A percentile compares a stretch with the other conserved stretches of the same genome.
These are phyloP conservation scores for Tuberolachnus salignus DNA, from an alignment of 2,888 invertebrate species.

Conservation along the genomic window DNA sequence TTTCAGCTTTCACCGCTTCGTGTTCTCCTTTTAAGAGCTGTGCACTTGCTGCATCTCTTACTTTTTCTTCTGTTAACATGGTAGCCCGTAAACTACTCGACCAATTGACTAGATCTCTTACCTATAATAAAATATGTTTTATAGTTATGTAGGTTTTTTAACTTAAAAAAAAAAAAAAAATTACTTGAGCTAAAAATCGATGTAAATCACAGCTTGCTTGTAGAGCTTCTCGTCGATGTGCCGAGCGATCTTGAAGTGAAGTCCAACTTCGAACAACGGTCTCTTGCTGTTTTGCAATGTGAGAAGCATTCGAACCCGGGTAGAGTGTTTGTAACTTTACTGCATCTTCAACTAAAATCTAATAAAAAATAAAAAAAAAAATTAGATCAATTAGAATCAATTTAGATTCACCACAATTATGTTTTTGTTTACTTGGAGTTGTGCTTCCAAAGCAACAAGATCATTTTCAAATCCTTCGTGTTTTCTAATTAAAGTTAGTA, in stretches of 20 bases:
- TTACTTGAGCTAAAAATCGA: constrained; percentile 80
- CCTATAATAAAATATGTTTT: constrained; percentile 63
- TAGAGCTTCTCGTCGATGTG: constrained; percentile 78
- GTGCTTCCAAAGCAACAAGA: constrained; percentile 87
- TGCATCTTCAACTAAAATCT: constrained; percentile 91
- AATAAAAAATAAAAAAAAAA: constrained; percentile 58
- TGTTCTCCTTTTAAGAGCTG: constrained; percentile 83
- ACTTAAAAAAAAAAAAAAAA: constrained; percentile 26
- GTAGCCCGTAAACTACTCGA: constrained; percentile 77
- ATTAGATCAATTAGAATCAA: neutral
- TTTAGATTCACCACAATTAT: neutral
- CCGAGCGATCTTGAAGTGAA: constrained; percentile 80
- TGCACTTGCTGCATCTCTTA: constrained; percentile 80
- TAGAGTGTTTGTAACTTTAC: constrained; percentile 83
- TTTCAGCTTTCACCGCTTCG: constrained; percentile 80
- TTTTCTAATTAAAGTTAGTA: constrained; percentile 78
- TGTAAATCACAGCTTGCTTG: constrained; percentile 89
- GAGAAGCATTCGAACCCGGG: constrained; percentile 88
- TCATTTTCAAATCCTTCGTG: constrained; percentile 96
- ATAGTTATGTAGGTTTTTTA: neutral
- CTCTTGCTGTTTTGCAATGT: constrained; percentile 85
- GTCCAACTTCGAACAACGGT: constrained; percentile 88
- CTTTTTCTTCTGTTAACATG: constrained; percentile 80
- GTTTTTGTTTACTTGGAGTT: constrained; percentile 70
- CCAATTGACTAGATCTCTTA: constrained; percentile 89